phyloP scores from a whole-genome alignment of 2,888 invertebrate genomes.

The Hipparchia semele region DNA sequence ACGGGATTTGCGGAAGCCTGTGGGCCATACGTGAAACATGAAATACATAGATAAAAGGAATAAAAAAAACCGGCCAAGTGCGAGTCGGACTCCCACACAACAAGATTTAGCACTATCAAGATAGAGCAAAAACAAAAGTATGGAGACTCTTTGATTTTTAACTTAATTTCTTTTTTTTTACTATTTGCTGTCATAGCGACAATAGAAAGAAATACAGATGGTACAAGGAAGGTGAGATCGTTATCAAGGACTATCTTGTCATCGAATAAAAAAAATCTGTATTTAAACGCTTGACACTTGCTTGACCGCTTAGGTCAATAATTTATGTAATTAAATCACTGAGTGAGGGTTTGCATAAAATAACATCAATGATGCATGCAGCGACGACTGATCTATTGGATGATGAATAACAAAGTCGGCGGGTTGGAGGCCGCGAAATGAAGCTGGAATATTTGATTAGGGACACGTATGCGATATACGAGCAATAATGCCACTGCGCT shows the following conservation, averaged over 20 bases:
- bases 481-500: neutral
- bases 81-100: no score
- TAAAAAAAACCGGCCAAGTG: no score
- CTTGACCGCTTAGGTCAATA: neutral
- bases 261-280: no score
- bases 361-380: slow-evolving; percentile 44
- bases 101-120: no score
- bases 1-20: slow-evolving; percentile 74
- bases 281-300: neutral
- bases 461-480: neutral
- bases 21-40: slow-evolving; percentile 27
- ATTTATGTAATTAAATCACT: slow-evolving; percentile 38
- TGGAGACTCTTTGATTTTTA: no score
- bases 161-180: no score
- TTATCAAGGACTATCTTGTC: no score
- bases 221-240: no score
- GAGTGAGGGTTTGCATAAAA: slow-evolving; percentile 40
- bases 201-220: no score
- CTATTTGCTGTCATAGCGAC: no score
- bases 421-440: slow-evolving; percentile 6
- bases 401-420: slow-evolving; percentile 44
- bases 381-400: slow-evolving; percentile 34
- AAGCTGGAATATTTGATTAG: slow-evolving; percentile 7
- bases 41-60: no score
- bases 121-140: no score